Evolutionary conservation across 2,113 vertebrate species (phyloP).

Genomic region (Anoura caudifer): DNA sequence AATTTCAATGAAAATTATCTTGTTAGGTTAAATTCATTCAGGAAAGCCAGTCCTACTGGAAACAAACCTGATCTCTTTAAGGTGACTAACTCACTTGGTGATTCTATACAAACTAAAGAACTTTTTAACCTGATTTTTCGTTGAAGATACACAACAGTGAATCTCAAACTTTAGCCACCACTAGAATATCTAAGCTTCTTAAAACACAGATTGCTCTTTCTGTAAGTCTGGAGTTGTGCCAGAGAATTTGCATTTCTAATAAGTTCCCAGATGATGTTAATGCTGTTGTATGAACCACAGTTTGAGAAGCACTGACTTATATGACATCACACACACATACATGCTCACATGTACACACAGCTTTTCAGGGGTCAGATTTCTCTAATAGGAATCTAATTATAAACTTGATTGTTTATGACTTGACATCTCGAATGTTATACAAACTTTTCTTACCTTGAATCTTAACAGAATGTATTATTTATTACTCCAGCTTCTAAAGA

Average conservation of each 20-base stretch:
- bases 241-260: neutral
- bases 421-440: neutral
- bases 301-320: neutral
- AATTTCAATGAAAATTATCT: neutral
- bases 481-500: neutral
- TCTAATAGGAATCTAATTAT: neutral
- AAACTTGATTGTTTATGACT: neutral
- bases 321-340: neutral
- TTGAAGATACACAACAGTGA: neutral
- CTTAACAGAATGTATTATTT: neutral
- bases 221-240: neutral
- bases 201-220: neutral
- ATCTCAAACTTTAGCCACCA: neutral
- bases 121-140: neutral
- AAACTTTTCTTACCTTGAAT: neutral
- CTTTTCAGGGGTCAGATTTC: neutral
- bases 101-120: neutral
- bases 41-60: neutral
- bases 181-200: neutral
- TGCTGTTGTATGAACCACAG: neutral
- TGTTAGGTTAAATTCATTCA: neutral
- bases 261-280: neutral
- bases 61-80: neutral
- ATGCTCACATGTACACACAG: neutral
- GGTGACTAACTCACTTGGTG: neutral